Percentiles rank a stretch among this genome's conserved stretches.
Evolutionary conservation across 1,140 invertebrate species (phyloP).

Genomic region (Andrena cerasifolii): DNA sequence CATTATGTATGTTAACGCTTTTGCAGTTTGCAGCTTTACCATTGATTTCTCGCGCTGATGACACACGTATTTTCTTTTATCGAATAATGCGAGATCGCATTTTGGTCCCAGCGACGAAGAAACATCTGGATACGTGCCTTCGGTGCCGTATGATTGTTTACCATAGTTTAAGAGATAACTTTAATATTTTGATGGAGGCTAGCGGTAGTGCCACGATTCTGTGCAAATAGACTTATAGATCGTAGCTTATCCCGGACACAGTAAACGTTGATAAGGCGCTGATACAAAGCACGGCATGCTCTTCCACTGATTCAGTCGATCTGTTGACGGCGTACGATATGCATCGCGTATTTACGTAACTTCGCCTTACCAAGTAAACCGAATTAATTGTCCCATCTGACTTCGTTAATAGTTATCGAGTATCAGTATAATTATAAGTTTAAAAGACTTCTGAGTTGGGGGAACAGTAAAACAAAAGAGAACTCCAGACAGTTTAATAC

Average conservation of each 20-base stretch:
- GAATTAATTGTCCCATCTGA: neutral
- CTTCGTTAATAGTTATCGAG: neutral
- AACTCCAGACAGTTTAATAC: neutral
- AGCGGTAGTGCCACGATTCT: conserved; percentile 3
- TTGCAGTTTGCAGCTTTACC: neutral
- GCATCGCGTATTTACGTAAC: conserved; percentile 50
- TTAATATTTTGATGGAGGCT: conserved; percentile 14
- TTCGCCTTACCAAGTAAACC: conserved; percentile 9
- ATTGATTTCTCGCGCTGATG: neutral
- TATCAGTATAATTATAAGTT: neutral
- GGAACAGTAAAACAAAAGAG: neutral
- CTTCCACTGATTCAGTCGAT: conserved; percentile 62
- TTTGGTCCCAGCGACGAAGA: neutral
- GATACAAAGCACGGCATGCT: conserved; percentile 58
- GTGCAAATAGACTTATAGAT: conserved; percentile 42
- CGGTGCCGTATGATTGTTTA: neutral
- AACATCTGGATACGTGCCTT: neutral
- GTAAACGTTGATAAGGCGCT: conserved; percentile 60
- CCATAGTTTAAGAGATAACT: conserved; percentile 13
- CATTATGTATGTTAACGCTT: neutral
- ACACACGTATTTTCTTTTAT: neutral
- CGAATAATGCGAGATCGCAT: neutral
- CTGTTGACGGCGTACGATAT: conserved; percentile 57
- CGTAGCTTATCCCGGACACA: conserved; percentile 27
- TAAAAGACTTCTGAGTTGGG: neutral